Percentiles rank a stretch among this genome's conserved stretches.
Conservation (phyloP, 2,113 vertebrate species). For the Chaenocephalus aceratus region DNA sequence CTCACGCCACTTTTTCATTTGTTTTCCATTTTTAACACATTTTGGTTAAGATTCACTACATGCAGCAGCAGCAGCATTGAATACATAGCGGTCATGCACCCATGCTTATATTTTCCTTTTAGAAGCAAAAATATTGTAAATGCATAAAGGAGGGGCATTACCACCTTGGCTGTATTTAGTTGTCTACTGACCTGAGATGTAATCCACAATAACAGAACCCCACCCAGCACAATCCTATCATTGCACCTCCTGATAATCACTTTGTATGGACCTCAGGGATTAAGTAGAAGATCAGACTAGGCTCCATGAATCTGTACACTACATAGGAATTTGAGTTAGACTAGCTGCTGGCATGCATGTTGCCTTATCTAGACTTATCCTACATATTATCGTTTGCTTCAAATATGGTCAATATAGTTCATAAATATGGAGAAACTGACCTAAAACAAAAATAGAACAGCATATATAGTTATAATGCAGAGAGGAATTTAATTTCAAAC, state of each 20-base stretch:
- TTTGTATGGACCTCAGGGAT: constrained; percentile 64
- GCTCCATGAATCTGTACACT: constrained; percentile 77
- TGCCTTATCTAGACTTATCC: constrained; percentile 5
- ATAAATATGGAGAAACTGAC: background rate
- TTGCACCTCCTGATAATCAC: constrained; percentile 79
- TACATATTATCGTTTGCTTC: background rate
- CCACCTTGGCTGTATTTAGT: constrained; percentile 84
- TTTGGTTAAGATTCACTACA: constrained; percentile 77
- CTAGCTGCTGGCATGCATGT: constrained; percentile 13
- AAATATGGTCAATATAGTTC: background rate
- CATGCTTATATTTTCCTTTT: constrained; percentile 78
- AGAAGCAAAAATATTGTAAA: constrained; percentile 78
- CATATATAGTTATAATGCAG: constrained; percentile 25
- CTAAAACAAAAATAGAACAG: background rate
- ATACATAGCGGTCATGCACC: constrained; percentile 59
- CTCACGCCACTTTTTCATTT: constrained; percentile 46
- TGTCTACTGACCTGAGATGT: constrained; percentile 80
- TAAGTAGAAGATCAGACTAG: constrained; percentile 73
- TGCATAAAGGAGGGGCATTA: constrained; percentile 80
- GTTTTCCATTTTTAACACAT: constrained; percentile 77
- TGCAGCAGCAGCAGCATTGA: constrained; percentile 68
- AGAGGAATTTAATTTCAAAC: constrained; percentile 48
- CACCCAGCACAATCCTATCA: constrained; percentile 78
- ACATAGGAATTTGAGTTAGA: constrained; percentile 47
- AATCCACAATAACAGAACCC: constrained; percentile 85